A percentile compares a stretch with the other conserved stretches of the same genome.
These are phyloP conservation scores for Limnephilus lunatus DNA, from an alignment of 2,888 invertebrate species.

Conservation along the genomic window DNA sequence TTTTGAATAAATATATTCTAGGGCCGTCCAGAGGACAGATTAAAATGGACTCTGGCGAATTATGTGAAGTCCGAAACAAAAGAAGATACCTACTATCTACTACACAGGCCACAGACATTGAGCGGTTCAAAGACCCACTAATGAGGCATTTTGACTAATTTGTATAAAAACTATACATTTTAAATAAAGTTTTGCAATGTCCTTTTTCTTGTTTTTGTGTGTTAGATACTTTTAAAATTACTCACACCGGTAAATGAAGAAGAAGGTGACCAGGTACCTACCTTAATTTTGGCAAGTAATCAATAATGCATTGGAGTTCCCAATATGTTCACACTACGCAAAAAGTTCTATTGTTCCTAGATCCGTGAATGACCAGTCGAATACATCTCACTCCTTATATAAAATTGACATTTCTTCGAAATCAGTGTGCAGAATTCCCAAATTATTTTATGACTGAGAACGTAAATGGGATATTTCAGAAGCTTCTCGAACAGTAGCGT, in stretches of 20 bases:
- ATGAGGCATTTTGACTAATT: slow-evolving; percentile 51
- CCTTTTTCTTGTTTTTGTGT: neutral
- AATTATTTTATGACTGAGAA: neutral
- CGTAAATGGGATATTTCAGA: neutral
- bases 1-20: slow-evolving; percentile 35
- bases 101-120: slow-evolving; percentile 44
- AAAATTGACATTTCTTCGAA: neutral
- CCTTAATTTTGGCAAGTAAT: neutral
- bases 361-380: neutral
- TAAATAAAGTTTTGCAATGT: neutral
- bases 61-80: slow-evolving; percentile 30
- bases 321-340: neutral
- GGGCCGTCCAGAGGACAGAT: slow-evolving; percentile 57
- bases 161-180: no score
- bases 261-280: neutral
- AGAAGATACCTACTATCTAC: no score
- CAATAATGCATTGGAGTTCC: neutral
- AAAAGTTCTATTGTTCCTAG: neutral
- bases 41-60: slow-evolving; percentile 53
- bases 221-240: neutral
- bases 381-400: neutral
- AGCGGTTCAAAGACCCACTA: slow-evolving; percentile 54
- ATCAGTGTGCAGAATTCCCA: neutral
- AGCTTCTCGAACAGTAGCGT: neutral
- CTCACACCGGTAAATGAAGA: neutral